Conservation (phyloP, 2,113 vertebrate species). For the Gallinago paraguaiae region DNA sequence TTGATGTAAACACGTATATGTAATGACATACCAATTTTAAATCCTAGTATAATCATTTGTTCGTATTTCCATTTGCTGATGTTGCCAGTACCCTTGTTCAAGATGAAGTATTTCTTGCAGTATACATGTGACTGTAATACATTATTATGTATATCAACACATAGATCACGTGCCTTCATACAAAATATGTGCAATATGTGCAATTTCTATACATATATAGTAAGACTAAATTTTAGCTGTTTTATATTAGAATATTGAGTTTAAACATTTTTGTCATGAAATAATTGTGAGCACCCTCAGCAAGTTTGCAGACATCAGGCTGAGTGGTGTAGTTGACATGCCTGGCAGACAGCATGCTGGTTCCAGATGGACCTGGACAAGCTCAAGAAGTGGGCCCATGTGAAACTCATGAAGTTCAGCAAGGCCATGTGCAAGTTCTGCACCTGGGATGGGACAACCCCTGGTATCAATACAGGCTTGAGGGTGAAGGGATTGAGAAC, state of each 20-base stretch:
- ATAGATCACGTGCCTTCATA: background rate
- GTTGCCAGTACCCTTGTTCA: background rate
- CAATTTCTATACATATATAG: background rate
- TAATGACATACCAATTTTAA: background rate
- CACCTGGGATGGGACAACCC: background rate
- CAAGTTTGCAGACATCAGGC: background rate
- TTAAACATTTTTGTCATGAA: background rate
- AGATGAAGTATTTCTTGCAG: background rate
- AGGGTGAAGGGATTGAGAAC: background rate
- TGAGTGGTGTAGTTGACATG: background rate
- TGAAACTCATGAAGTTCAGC: background rate
- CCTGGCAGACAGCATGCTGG: background rate
- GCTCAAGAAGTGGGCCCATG: background rate
- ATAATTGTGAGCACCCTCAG: background rate
- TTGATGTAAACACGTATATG: background rate
- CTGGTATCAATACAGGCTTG: background rate
- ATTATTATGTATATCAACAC: background rate
- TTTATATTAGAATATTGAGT: background rate
- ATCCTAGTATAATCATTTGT: background rate
- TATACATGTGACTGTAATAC: background rate
- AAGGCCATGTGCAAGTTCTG: background rate
- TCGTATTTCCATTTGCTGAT: background rate
- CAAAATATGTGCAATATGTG: background rate
- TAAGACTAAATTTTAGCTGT: background rate
- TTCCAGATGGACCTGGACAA: background rate